Evolutionary conservation across 2,888 invertebrate species (phyloP), one percentile per base, ranked within the genome.

Genomic region (Drosophila neoperkinsi): DNA sequence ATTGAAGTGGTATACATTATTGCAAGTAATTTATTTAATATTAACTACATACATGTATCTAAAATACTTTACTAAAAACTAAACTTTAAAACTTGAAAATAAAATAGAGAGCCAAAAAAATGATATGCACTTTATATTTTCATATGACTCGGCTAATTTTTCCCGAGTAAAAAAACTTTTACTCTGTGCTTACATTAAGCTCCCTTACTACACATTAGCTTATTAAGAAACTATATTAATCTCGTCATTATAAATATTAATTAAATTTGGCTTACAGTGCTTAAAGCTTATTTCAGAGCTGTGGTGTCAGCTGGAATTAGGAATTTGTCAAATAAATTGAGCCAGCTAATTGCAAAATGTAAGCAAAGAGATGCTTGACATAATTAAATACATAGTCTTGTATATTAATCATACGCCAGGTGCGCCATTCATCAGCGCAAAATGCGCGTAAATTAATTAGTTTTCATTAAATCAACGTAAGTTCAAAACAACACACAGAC

Each of bases 321-420:
- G 34, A 64, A 67, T 76, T 71, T 67, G 66, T 71, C 67, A 64
- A 71, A 50, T 56, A 56, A 79, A 76, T 71, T 78, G 66, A 58
- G 18, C 60, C 53, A 62, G 46, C 25, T 57, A 63, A 61, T 63
- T 70, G 60, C 79, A 53, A 60, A 70, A 57, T 21, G 34, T 57
- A n/a, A 46, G 21, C 11, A 25, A 18, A 7, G 7, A 33, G 36
- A 49, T 38, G 59, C 43, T 41, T 41, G 60, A 51, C 77, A 46
- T 71, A 66, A 70, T 77, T 70, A 79, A 75, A 66, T 36, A 70
- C 55, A 62, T 63, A 66, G 57, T 75, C 64, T 46, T 46, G 49
- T 41, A 70, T 59, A 89, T 85, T 85, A 89, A 89, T 89, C 87
- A 85, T 84, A 82, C 75, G 84, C 80, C 89, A 88, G 84, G 84